A percentile compares a stretch with the other conserved stretches of the same genome.
Evolutionary conservation across 2,113 vertebrate genomes (phyloP).

Genomic region (Typhlomys cinereus): DNA sequence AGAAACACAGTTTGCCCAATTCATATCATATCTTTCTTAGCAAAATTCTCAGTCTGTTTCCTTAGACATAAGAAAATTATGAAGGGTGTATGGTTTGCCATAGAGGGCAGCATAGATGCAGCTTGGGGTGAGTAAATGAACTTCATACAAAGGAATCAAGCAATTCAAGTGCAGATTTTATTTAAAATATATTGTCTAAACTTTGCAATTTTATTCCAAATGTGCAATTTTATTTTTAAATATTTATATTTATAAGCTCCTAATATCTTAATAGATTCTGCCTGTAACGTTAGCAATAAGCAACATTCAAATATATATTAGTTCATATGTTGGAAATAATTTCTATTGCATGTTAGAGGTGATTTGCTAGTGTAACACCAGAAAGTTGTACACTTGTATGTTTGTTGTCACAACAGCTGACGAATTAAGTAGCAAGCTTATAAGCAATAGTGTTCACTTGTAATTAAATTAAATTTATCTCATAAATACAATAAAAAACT

Average conservation of each 20-base stretch:
- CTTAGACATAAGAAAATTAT: neutral
- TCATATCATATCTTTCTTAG: neutral
- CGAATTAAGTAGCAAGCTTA: neutral
- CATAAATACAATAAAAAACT: neutral
- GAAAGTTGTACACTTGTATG: neutral
- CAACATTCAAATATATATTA: neutral
- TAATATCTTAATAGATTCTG: neutral
- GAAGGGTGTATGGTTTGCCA: neutral
- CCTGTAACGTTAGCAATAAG: neutral
- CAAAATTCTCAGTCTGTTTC: constrained; percentile 14
- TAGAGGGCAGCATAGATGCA: neutral
- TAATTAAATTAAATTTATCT: neutral
- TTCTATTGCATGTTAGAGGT: neutral
- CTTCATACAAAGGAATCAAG: neutral
- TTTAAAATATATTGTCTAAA: neutral
- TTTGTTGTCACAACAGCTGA: neutral
- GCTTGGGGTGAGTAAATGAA: rapidly evolving
- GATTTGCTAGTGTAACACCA: neutral
- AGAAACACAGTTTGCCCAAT: neutral
- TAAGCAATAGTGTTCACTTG: neutral
- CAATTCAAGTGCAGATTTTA: neutral
- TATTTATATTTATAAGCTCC: neutral
- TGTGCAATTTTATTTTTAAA: neutral
- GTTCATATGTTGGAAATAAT: neutral
- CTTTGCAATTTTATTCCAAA: neutral